Percentiles rank a stretch among this genome's conserved stretches.
Conservation (phyloP, 2,888 invertebrate genomes). For the Lomographa bimaculata region DNA sequence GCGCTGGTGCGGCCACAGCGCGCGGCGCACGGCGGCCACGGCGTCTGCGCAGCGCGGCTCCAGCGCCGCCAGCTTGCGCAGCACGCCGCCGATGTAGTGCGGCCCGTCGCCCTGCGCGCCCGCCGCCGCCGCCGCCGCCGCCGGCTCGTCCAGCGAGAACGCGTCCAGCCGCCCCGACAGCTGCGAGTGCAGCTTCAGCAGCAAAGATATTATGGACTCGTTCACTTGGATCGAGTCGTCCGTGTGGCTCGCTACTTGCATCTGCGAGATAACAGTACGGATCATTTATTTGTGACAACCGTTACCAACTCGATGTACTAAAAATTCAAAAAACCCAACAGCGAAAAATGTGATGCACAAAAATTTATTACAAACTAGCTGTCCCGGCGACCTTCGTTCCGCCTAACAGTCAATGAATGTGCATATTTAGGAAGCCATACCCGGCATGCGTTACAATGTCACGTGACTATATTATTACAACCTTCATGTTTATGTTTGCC, state of each 20-base stretch:
- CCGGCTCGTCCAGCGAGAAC: constrained; percentile 85
- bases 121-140: constrained; percentile 87
- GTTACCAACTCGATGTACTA: too few species aligned
- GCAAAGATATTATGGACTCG: constrained; percentile 94
- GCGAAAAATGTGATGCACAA: too few species aligned
- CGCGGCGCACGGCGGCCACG: constrained; percentile 85
- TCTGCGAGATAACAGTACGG: constrained; percentile 34
- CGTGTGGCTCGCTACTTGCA: constrained; percentile 60
- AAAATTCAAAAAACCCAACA: too few species aligned
- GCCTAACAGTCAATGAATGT: too few species aligned
- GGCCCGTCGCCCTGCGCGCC: constrained; percentile 97
- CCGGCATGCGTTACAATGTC: too few species aligned
- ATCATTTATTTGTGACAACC: too few species aligned
- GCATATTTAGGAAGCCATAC: too few species aligned
- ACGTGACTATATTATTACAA: too few species aligned
- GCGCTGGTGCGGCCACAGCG: constrained; percentile 92
- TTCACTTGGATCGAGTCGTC: constrained; percentile 86
- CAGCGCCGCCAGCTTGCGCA: constrained; percentile 88
- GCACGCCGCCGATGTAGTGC: constrained; percentile 91
- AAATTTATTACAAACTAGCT: too few species aligned
- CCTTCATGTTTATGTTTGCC: too few species aligned
- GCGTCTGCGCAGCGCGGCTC: constrained; percentile 88
- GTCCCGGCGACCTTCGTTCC: too few species aligned
- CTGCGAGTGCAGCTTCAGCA: constrained; percentile 95
- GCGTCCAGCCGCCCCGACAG: constrained; percentile 93